These are phyloP conservation scores for Theonella swinhoei DNA, from an alignment of 37 sponge, comb jelly and placozoan genomes.

Conservation along the genomic window DNA sequence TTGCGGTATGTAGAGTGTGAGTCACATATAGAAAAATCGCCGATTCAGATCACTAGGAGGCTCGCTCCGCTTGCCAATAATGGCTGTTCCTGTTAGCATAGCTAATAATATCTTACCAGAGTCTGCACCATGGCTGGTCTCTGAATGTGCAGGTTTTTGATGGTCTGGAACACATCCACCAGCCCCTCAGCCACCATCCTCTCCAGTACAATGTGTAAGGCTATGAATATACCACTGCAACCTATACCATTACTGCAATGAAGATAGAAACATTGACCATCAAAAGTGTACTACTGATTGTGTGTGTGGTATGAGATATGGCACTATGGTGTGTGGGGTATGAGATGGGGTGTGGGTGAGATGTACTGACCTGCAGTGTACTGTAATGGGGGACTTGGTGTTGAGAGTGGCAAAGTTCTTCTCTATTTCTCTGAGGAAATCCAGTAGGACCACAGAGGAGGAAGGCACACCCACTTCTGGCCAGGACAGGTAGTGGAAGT, in stretches of 20 bases:
- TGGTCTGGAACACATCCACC: conserved; percentile 93
- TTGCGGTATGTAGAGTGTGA: too few species aligned
- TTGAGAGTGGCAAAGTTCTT: conserved; percentile 68
- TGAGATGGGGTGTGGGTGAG: too few species aligned
- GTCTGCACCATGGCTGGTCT: conserved; percentile 97
- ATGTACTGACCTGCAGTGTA: conserved; percentile 87
- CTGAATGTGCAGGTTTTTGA: conserved; percentile 88
- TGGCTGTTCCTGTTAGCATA: too few species aligned
- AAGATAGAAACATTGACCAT: too few species aligned
- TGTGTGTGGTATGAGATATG: too few species aligned
- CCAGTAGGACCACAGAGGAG: conserved; percentile 66
- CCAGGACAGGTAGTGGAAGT: conserved; percentile 89
- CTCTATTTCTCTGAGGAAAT: conserved; percentile 80
- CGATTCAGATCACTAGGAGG: too few species aligned
- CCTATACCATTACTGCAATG: conserved; percentile 96
- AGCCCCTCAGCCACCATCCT: conserved; percentile 76
- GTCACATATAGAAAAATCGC: too few species aligned
- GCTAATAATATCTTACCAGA: conserved; percentile 89
- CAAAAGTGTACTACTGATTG: too few species aligned
- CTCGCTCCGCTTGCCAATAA: too few species aligned
- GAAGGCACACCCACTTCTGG: conserved; percentile 81
- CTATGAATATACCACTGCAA: conserved; percentile 89
- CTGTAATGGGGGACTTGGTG: conserved; percentile 61
- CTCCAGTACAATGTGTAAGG: conserved; percentile 83
- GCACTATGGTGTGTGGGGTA: too few species aligned